Percentiles rank a stretch among this genome's conserved stretches.
Evolutionary conservation across 2,113 vertebrate genomes (phyloP).

Genomic region (Podiceps cristatus): DNA sequence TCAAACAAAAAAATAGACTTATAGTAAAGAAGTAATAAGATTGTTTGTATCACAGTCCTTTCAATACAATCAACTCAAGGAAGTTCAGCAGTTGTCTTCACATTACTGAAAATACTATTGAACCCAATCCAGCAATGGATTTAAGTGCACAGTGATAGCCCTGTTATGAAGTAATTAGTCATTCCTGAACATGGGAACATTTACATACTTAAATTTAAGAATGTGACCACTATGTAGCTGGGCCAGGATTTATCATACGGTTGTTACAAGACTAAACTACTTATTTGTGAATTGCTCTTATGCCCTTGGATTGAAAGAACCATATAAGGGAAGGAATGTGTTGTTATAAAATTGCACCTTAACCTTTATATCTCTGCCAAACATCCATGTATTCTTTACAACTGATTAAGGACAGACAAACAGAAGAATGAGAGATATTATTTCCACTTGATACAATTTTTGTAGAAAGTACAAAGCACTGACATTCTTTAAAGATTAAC

Average conservation of each 20-base stretch:
- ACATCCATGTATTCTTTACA: slow-evolving; percentile 50
- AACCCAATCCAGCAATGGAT: neutral
- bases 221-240: neutral
- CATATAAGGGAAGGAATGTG: slow-evolving; percentile 58
- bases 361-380: slow-evolving; percentile 63
- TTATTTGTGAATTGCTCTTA: slow-evolving; percentile 62
- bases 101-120: neutral
- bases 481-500: slow-evolving; percentile 23
- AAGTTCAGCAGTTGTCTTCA: neutral
- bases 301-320: slow-evolving; percentile 40
- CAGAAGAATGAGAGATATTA: slow-evolving; percentile 36
- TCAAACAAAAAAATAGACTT: neutral
- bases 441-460: slow-evolving; percentile 48
- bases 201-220: slow-evolving; percentile 39
- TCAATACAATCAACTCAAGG: neutral
- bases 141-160: neutral
- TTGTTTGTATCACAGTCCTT: neutral
- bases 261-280: slow-evolving; percentile 53
- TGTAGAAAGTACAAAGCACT: neutral
- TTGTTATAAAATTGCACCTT: slow-evolving; percentile 59
- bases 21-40: neutral
- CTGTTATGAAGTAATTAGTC: neutral
- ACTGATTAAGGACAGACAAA: slow-evolving; percentile 50
- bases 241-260: slow-evolving; percentile 14
- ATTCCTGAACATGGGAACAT: slow-evolving; percentile 10